phyloP scores from a whole-genome alignment of 1,140 invertebrate genomes.

The Papilio glaucus region DNA sequence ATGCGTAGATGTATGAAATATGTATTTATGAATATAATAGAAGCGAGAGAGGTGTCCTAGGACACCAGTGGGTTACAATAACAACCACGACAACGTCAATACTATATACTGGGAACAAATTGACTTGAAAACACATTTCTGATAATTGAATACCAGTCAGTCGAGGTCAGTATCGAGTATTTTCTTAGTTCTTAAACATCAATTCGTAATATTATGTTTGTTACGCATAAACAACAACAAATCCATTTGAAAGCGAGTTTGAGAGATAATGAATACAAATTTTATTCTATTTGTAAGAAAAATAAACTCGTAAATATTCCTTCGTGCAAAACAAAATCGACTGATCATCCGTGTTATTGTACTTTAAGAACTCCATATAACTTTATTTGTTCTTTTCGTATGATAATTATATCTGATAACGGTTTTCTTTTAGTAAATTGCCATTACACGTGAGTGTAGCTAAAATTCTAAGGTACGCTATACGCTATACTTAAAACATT shows the following conservation, averaged over 20 bases:
- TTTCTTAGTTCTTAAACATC: not conserved
- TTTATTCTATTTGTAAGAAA: not conserved
- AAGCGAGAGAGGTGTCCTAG: too few species aligned
- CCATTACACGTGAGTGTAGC: too few species aligned
- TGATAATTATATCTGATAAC: too few species aligned
- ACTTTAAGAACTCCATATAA: not conserved
- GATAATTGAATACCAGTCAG: not conserved
- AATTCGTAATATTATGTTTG: not conserved
- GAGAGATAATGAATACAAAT: not conserved
- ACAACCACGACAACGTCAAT: too few species aligned
- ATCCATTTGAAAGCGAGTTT: not conserved
- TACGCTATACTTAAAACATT: too few species aligned
- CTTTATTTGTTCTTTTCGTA: too few species aligned
- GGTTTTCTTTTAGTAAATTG: too few species aligned
- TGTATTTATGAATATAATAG: too few species aligned
- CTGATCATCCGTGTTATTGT: constrained; percentile 7
- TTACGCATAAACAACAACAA: not conserved
- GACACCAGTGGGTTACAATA: too few species aligned
- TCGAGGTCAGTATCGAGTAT: not conserved
- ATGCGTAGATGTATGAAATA: too few species aligned
- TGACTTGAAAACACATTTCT: not conserved
- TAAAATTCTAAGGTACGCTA: too few species aligned
- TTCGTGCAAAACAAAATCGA: not conserved
- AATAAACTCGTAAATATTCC: not conserved
- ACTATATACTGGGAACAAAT: too few species aligned